phyloP scores from a whole-genome alignment of 2,888 invertebrate species.

The Megamerina dolium region DNA sequence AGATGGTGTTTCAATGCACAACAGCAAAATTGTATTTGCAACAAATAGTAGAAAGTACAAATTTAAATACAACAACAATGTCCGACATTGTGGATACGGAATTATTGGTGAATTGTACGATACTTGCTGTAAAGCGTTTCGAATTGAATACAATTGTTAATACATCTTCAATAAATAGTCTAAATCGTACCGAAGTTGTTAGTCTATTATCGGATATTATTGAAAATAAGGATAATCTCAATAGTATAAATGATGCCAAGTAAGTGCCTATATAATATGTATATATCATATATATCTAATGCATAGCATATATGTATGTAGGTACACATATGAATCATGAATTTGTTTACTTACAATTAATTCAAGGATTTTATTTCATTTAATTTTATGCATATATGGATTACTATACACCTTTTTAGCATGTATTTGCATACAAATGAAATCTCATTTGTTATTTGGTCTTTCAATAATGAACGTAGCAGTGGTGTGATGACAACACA shows the following conservation, averaged over 20 bases:
- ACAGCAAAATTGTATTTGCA: too few relatives aligned
- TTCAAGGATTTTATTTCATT: too few relatives aligned
- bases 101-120: constrained; percentile 45
- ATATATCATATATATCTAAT: background rate
- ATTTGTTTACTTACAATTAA: background rate
- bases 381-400: too few relatives aligned
- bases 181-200: constrained; percentile 45
- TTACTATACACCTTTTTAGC: too few relatives aligned
- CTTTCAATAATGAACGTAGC: too few relatives aligned
- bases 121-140: constrained; percentile 44
- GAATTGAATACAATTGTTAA: constrained; percentile 39
- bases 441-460: too few relatives aligned
- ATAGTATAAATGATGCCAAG: constrained; percentile 43
- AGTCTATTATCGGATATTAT: constrained; percentile 41
- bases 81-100: constrained; percentile 45
- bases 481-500: too few relatives aligned
- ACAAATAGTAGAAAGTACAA: background rate
- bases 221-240: constrained; percentile 39
- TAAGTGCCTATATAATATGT: too few relatives aligned
- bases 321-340: background rate
- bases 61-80: constrained; percentile 26
- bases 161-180: constrained; percentile 31
- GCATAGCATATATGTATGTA: background rate
- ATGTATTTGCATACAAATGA: too few relatives aligned
- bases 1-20: too few relatives aligned